Conservation (phyloP, 2,797 vertebrate genomes). For the Syndactyla subalaris region DNA sequence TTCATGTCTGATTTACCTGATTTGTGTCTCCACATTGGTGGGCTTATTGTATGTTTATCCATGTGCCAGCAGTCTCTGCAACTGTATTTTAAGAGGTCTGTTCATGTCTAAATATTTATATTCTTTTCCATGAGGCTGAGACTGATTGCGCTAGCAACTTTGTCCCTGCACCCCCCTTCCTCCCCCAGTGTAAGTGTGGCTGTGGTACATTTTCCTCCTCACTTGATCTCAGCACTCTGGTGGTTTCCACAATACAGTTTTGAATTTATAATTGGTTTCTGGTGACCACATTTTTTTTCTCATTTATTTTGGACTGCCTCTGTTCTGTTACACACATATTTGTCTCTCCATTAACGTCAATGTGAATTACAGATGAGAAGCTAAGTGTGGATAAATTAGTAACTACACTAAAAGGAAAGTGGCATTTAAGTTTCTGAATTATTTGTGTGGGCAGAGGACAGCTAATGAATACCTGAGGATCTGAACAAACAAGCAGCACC, state of each 20-base stretch:
- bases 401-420: background rate
- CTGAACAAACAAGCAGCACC: background rate
- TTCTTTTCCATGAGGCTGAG: slow-evolving; percentile 43
- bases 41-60: slow-evolving; percentile 60
- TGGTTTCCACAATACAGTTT: slow-evolving; percentile 7
- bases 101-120: slow-evolving; percentile 66
- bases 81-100: slow-evolving; percentile 69
- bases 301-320: slow-evolving; percentile 50
- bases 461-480: slow-evolving; percentile 35
- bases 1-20: slow-evolving; percentile 67
- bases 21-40: slow-evolving; percentile 67
- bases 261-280: slow-evolving; percentile 48
- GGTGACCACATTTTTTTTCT: slow-evolving; percentile 47
- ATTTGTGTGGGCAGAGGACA: slow-evolving; percentile 45
- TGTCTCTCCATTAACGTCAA: slow-evolving; percentile 60
- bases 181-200: background rate
- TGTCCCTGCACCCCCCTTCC: background rate
- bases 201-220: slow-evolving; percentile 26
- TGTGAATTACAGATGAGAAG: slow-evolving; percentile 51
- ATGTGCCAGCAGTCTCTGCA: slow-evolving; percentile 55
- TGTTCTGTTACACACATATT: slow-evolving; percentile 31
- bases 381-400: slow-evolving; percentile 52
- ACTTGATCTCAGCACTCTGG: background rate
- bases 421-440: slow-evolving; percentile 36
- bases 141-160: slow-evolving; percentile 36